These are phyloP conservation scores for Galago senegalensis DNA, from an alignment of 2,797 vertebrate species.

Conservation along the genomic window DNA sequence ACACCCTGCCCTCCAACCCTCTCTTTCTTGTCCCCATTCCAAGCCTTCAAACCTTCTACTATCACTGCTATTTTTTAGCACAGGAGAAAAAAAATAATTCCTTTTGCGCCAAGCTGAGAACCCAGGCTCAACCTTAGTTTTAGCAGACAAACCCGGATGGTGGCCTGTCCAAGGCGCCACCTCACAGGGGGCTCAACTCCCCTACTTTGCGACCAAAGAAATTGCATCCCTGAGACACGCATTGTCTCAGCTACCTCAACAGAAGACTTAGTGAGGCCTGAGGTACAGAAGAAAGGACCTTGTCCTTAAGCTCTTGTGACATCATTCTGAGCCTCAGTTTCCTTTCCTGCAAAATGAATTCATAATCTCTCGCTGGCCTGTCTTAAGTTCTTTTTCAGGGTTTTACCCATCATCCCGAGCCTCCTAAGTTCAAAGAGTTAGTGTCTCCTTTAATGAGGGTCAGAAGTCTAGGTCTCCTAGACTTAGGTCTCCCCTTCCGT, in stretches of 20 bases:
- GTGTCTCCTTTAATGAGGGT: neutral
- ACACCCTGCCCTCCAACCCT: neutral
- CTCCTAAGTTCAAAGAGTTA: neutral
- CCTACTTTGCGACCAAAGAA: neutral
- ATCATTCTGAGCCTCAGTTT: constrained; percentile 3
- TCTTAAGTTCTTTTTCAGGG: neutral
- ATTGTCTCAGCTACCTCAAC: neutral
- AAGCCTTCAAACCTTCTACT: neutral
- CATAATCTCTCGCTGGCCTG: neutral
- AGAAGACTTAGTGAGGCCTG: neutral
- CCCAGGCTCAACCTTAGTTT: neutral
- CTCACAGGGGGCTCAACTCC: neutral
- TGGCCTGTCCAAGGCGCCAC: neutral
- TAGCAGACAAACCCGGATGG: neutral
- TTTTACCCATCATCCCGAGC: neutral
- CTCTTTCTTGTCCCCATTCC: neutral
- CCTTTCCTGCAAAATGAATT: constrained; percentile 36
- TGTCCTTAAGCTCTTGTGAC: neutral
- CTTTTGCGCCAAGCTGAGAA: neutral
- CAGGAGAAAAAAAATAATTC: neutral
- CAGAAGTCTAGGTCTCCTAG: neutral
- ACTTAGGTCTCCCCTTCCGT: neutral
- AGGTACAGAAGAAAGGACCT: neutral
- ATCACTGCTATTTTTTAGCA: neutral
- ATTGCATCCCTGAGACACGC: neutral